Evolutionary conservation across 2,113 vertebrate species (phyloP).

Genomic region (Erythrocebus patas): DNA sequence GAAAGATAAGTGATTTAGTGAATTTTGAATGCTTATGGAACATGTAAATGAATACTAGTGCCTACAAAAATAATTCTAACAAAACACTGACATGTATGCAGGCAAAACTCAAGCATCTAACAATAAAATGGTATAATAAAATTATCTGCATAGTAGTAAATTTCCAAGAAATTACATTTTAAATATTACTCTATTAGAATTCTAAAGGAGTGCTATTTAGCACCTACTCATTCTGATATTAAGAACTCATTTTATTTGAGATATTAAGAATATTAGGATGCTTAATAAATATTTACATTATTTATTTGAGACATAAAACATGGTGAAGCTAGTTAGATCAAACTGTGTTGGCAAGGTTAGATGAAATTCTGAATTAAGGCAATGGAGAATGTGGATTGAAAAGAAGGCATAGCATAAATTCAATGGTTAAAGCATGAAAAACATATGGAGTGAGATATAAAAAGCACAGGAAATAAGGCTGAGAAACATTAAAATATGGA

Average conservation of each 20-base stretch:
- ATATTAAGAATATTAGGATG: not conserved
- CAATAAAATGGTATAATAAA: not conserved
- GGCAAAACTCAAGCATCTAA: not conserved
- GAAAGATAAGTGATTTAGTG: not conserved
- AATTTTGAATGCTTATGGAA: not conserved
- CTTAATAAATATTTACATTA: not conserved
- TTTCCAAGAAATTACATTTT: not conserved
- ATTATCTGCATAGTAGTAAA: not conserved
- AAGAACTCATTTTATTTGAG: not conserved
- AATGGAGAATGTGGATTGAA: not conserved
- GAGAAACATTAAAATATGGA: not conserved
- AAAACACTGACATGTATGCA: not conserved
- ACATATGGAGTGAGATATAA: not conserved
- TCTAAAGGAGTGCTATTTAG: not conserved
- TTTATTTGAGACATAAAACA: not conserved
- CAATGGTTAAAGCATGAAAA: not conserved
- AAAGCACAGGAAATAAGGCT: not conserved
- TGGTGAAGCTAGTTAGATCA: not conserved
- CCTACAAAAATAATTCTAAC: not conserved
- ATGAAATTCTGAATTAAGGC: not conserved
- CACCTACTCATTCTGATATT: not conserved
- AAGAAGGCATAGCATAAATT: not conserved
- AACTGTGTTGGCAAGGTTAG: not conserved
- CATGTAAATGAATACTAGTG: not conserved
- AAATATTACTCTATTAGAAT: not conserved